Conservation (phyloP, 2,888 invertebrate species). For the Drosophila prostipennis region DNA sequence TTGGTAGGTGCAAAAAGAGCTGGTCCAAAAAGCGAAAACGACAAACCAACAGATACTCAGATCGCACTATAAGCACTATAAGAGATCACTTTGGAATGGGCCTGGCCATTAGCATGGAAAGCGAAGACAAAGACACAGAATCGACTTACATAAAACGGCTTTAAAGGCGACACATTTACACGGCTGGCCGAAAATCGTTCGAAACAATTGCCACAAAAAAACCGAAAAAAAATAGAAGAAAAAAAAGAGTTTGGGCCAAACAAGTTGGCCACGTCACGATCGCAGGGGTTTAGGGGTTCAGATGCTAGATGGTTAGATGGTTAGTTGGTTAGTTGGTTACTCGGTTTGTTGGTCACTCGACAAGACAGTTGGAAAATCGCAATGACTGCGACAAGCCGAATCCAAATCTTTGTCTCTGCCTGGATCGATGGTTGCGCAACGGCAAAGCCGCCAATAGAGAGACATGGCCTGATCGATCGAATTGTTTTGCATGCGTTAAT, state of each 20-base stretch:
- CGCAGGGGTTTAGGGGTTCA: slow-evolving; percentile 37
- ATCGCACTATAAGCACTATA: slow-evolving; percentile 43
- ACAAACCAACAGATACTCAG: slow-evolving; percentile 24
- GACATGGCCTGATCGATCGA: slow-evolving; percentile 53
- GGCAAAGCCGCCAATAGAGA: slow-evolving; percentile 2
- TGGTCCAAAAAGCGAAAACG: not conserved
- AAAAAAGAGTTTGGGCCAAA: slow-evolving; percentile 44
- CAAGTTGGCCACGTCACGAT: slow-evolving; percentile 81
- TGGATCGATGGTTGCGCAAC: slow-evolving; percentile 35
- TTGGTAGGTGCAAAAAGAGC: slow-evolving; percentile 6
- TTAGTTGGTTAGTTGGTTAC: slow-evolving; percentile 53
- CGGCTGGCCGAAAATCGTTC: slow-evolving; percentile 58
- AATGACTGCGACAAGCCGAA: slow-evolving; percentile 40
- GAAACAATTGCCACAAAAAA: slow-evolving; percentile 61
- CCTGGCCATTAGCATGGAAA: slow-evolving; percentile 52
- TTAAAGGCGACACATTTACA: slow-evolving; percentile 79
- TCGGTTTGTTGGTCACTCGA: slow-evolving; percentile 77
- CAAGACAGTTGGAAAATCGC: slow-evolving; percentile 47
- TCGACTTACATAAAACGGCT: slow-evolving; percentile 77
- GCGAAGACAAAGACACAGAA: slow-evolving; percentile 63
- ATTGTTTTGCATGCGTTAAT: slow-evolving; percentile 69
- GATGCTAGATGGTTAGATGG: slow-evolving; percentile 48
- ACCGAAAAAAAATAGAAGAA: not conserved
- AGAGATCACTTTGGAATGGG: slow-evolving; percentile 47
- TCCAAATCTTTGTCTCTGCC: slow-evolving; percentile 27